Evolutionary conservation across 2,888 invertebrate species (phyloP).

Genomic region (Aleiodes testaceus): DNA sequence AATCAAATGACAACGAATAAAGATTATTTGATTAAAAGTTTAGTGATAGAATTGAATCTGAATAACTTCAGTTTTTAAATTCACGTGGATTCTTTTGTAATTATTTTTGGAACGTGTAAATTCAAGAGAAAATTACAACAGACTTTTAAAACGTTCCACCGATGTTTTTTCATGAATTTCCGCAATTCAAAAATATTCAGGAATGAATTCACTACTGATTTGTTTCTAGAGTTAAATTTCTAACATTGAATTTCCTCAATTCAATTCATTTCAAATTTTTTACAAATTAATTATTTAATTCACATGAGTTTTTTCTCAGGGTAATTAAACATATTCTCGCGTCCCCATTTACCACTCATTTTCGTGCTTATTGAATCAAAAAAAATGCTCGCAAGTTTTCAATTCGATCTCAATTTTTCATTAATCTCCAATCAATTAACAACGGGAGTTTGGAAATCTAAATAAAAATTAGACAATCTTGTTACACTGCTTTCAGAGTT

Average conservation of each 20-base stretch:
- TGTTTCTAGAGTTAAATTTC: no score
- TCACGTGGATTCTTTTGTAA: no score
- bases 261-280: background rate
- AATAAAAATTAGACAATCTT: conserved; percentile 58
- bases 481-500: conserved; percentile 59
- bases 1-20: conserved; percentile 60
- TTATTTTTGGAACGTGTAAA: no score
- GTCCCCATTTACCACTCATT: conserved; percentile 29
- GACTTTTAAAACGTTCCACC: conserved; percentile 1
- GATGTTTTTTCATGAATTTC: background rate
- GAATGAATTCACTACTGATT: no score
- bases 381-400: conserved; percentile 15
- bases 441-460: conserved; percentile 25
- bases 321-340: conserved; percentile 45
- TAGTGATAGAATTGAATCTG: background rate
- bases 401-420: background rate
- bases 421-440: background rate
- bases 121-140: no score
- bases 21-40: background rate
- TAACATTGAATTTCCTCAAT: no score
- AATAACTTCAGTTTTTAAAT: no score
- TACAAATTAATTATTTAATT: background rate
- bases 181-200: no score
- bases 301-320: conserved; percentile 48
- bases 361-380: conserved; percentile 37